These are phyloP conservation scores for Megalopta genalis DNA, from an alignment of 1,140 invertebrate species.

Conservation along the genomic window DNA sequence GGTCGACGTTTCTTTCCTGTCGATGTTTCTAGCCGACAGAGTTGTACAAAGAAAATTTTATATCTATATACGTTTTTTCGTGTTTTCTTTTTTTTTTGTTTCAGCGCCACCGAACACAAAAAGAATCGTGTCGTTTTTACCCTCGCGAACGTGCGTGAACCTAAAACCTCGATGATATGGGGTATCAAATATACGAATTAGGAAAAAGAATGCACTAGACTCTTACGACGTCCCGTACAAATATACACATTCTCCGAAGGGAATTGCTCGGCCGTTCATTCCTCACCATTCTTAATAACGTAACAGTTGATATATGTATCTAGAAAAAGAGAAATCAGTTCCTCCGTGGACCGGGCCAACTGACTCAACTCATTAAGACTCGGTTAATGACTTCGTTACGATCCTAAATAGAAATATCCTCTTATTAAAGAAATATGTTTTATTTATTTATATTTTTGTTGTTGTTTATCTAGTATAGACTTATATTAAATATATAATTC, in stretches of 20 bases:
- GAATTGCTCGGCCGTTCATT: neutral
- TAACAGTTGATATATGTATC: conserved; percentile 68
- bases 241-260: conserved; percentile 57
- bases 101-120: neutral
- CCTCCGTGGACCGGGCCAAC: conserved; percentile 47
- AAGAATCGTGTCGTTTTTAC: neutral
- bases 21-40: too few species aligned
- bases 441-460: neutral
- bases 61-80: neutral
- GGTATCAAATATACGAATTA: neutral
- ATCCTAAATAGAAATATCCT: conserved; percentile 68
- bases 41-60: neutral
- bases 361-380: conserved; percentile 62
- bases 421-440: conserved; percentile 67
- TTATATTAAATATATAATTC: conserved; percentile 63
- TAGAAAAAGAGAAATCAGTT: conserved; percentile 57
- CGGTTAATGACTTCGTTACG: conserved; percentile 68
- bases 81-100: too few species aligned
- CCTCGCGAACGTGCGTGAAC: neutral
- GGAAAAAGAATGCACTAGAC: conserved; percentile 20
- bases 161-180: neutral
- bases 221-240: conserved; percentile 33
- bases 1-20: too few species aligned
- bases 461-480: conserved; percentile 42
- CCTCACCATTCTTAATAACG: conserved; percentile 43